Percentiles rank a stretch among this genome's conserved stretches.
These are phyloP conservation scores for Eurypyga helias DNA, from an alignment of 2,113 vertebrate genomes.

Conservation along the genomic window DNA sequence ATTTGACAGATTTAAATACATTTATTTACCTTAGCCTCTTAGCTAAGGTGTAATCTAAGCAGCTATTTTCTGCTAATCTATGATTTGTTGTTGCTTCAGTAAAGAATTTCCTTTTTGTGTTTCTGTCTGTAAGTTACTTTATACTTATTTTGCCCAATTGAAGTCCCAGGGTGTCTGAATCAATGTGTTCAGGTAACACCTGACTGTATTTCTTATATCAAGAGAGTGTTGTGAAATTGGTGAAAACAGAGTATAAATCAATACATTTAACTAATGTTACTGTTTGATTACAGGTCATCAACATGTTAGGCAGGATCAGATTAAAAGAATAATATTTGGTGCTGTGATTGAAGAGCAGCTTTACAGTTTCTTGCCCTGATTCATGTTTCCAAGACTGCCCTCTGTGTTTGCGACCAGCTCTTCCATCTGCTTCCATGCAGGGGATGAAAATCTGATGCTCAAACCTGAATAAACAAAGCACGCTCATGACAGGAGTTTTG, in stretches of 20 bases:
- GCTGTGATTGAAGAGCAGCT: neutral
- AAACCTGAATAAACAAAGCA: neutral
- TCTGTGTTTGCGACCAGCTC: neutral
- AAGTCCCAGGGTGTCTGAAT: neutral
- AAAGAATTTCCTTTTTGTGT: neutral
- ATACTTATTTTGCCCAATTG: neutral
- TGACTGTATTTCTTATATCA: neutral
- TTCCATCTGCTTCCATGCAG: accelerated
- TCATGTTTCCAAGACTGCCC: neutral
- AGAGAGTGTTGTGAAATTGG: neutral
- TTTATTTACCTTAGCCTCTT: neutral
- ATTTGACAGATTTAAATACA: neutral
- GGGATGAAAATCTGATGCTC: neutral
- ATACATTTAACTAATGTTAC: neutral
- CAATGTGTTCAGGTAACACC: neutral
- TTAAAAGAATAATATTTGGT: neutral
- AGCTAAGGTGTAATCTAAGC: neutral
- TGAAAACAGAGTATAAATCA: neutral
- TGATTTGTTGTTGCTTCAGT: neutral
- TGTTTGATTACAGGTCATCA: neutral
- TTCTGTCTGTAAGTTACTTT: neutral
- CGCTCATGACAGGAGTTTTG: accelerated
- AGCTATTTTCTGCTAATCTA: neutral
- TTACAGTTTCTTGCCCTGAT: neutral
- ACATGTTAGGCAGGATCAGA: neutral